A percentile compares a stretch with the other conserved stretches of the same genome.
These are phyloP conservation scores for Gavialis gangeticus DNA, from an alignment of 2,113 vertebrate genomes.

Conservation along the genomic window DNA sequence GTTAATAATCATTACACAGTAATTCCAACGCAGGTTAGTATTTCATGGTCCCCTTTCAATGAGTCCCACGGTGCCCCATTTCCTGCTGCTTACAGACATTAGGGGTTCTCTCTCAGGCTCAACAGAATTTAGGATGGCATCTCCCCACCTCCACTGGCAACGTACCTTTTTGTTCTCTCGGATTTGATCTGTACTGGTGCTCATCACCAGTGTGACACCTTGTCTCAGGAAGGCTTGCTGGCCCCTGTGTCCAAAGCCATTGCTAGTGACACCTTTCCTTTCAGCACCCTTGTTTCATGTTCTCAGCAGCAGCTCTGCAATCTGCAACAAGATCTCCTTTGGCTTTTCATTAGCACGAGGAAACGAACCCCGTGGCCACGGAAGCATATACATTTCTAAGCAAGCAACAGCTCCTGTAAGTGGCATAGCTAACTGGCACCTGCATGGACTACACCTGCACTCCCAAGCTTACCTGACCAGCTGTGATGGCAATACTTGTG, in stretches of 20 bases:
- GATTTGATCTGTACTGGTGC: neutral
- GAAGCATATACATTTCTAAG: neutral
- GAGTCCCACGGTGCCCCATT: constrained; percentile 38
- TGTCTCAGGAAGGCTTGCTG: neutral
- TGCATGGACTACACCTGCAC: neutral
- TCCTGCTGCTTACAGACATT: neutral
- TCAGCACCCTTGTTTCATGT: neutral
- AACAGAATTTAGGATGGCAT: neutral
- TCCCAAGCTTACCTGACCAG: neutral
- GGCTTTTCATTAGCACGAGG: neutral
- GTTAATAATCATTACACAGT: constrained; percentile 78
- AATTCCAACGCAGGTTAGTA: constrained; percentile 72
- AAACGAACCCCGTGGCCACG: neutral
- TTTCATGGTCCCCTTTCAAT: constrained; percentile 14
- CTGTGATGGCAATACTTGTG: neutral
- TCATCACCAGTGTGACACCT: neutral
- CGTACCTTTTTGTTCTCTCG: constrained; percentile 3
- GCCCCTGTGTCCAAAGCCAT: neutral
- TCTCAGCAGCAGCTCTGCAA: neutral
- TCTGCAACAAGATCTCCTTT: neutral
- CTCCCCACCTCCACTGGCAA: neutral
- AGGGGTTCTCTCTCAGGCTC: constrained; percentile 28
- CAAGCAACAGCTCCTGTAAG: neutral
- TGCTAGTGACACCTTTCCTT: neutral
- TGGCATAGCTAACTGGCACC: neutral